These are phyloP conservation scores for Ichneumoninae sp. DNA, from an alignment of 2,888 invertebrate genomes.

Conservation along the genomic window DNA sequence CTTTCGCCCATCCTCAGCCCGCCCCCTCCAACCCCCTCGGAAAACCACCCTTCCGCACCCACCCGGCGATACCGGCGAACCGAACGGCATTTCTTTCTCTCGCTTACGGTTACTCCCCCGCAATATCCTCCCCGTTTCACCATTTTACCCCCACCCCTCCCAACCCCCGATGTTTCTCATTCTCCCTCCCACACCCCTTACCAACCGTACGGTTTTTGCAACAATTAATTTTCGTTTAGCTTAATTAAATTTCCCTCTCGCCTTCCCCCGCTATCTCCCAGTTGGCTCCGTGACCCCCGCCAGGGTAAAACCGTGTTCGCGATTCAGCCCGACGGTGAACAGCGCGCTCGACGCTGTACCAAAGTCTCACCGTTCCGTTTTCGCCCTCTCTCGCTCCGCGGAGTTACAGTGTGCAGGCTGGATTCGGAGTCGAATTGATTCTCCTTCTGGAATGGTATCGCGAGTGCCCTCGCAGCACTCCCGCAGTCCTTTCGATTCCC, in stretches of 20 bases:
- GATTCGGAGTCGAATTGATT: conserved; percentile 68
- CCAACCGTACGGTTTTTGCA: conserved; percentile 67
- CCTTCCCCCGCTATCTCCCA: conserved; percentile 39
- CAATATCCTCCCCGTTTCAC: conserved; percentile 64
- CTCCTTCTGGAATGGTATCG: conserved; percentile 50
- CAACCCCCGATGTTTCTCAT: conserved; percentile 21
- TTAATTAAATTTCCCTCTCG: conserved; percentile 72
- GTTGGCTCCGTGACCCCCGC: conserved; percentile 36
- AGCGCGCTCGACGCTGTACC: conserved; percentile 28
- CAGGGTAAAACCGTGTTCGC: conserved; percentile 18
- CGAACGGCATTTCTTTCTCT: conserved; percentile 1
- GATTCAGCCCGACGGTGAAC: conserved; percentile 34
- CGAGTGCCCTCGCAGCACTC: conserved; percentile 31
- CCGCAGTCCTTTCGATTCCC: background rate
- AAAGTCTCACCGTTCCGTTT: conserved; percentile 39
- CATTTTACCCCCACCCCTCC: conserved; percentile 20
- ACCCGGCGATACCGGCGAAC: conserved; percentile 11
- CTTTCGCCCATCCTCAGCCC: background rate
- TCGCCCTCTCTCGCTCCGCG: background rate
- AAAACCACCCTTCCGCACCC: background rate
- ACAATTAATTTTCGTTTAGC: conserved; percentile 74
- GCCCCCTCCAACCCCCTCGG: background rate
- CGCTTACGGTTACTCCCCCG: conserved; percentile 31
- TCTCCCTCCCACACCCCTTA: background rate
- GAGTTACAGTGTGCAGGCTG: background rate